Percentiles rank a stretch among this genome's conserved stretches.
These are phyloP conservation scores for Eubasilissa splendida DNA, from an alignment of 2,888 invertebrate species.

Conservation along the genomic window DNA sequence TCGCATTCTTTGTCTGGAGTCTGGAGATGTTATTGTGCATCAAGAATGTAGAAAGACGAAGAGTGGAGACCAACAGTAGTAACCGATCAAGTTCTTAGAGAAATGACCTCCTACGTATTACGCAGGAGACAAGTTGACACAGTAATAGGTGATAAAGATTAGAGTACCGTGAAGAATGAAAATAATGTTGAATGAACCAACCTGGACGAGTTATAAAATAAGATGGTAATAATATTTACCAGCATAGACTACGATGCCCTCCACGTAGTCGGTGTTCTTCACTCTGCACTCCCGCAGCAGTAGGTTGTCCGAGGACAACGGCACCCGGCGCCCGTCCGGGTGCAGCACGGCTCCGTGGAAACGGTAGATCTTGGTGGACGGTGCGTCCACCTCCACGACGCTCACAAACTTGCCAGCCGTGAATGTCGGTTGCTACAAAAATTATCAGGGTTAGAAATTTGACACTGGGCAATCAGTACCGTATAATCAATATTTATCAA, in stretches of 20 bases:
- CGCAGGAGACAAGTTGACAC: too few species aligned
- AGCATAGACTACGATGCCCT: constrained; percentile 97
- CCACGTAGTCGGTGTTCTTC: constrained; percentile 96
- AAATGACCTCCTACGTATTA: too few species aligned
- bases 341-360: constrained; percentile 93
- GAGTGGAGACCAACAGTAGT: too few species aligned
- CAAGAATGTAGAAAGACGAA: too few species aligned
- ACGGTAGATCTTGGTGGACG: constrained; percentile 95
- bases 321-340: constrained; percentile 83
- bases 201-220: neutral
- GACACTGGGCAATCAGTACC: too few species aligned
- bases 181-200: neutral
- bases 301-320: constrained; percentile 91
- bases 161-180: neutral
- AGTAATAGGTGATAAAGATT: neutral
- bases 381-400: constrained; percentile 92
- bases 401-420: constrained; percentile 87
- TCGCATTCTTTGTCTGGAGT: too few species aligned
- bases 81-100: too few species aligned
- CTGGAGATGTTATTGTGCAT: too few species aligned
- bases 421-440: constrained; percentile 78
- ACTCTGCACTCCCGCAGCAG: constrained; percentile 93
- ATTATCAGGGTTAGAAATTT: too few species aligned
- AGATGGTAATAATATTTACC: constrained; percentile 66
- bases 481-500: too few species aligned